Conservation (phyloP, 2,888 invertebrate species). For the Hoplodrina blanda region DNA sequence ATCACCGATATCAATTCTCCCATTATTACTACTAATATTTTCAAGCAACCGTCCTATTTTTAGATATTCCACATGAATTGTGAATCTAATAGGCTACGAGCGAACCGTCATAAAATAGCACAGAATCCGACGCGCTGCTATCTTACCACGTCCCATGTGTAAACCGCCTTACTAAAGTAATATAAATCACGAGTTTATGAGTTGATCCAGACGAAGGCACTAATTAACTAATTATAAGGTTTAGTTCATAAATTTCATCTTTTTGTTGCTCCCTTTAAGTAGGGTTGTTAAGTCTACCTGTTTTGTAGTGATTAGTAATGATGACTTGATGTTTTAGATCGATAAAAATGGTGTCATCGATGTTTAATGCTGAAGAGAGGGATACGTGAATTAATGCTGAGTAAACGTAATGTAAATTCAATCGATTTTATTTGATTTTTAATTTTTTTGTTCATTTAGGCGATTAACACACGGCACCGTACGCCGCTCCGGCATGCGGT, state of each 20-base stretch:
- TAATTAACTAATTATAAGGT: constrained; percentile 52
- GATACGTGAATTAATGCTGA: too few relatives aligned
- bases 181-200: constrained; percentile 44
- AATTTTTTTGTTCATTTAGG: too few relatives aligned
- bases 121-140: constrained; percentile 13
- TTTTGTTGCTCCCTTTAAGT: constrained; percentile 21
- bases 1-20: neutral
- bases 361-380: neutral
- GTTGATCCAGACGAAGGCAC: constrained; percentile 27
- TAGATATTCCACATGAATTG: constrained; percentile 7
- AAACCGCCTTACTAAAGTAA: constrained; percentile 10
- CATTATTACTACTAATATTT: neutral
- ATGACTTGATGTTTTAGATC: neutral
- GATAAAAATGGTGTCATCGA: neutral
- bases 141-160: constrained; percentile 32
- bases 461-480: too few relatives aligned
- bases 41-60: neutral
- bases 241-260: constrained; percentile 22
- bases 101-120: constrained; percentile 20
- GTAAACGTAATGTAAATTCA: too few relatives aligned
- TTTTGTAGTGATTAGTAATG: neutral
- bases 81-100: neutral
- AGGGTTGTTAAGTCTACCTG: constrained; percentile 7
- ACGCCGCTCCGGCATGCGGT: too few relatives aligned
- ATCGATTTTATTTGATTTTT: too few relatives aligned